Evolutionary conservation across 1,140 invertebrate species (phyloP).

Genomic region (Drosophila hydei): DNA sequence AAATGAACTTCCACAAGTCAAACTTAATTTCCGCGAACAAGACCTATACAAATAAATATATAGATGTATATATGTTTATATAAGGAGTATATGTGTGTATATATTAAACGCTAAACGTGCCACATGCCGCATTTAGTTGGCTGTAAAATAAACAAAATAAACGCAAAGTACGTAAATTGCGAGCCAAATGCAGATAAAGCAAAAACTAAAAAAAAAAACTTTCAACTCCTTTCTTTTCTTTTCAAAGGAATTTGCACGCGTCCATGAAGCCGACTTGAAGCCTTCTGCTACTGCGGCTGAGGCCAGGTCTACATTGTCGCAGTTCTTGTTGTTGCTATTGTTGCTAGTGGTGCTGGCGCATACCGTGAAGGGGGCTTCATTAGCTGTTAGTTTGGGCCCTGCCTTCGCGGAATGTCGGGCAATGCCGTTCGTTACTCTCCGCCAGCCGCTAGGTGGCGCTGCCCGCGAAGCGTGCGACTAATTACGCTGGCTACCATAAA

Average conservation of each 20-base stretch:
- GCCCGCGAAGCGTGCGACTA: constrained; percentile 60
- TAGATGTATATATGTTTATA: neutral
- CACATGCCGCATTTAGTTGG: constrained; percentile 24
- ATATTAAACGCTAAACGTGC: constrained; percentile 14
- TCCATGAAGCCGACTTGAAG: constrained; percentile 54
- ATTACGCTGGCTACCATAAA: constrained; percentile 55
- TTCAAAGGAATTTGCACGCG: constrained; percentile 76
- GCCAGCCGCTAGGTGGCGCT: constrained; percentile 63
- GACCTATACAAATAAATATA: neutral
- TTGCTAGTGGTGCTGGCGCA: constrained; percentile 19
- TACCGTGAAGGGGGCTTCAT: constrained; percentile 54
- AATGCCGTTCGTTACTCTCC: constrained; percentile 80
- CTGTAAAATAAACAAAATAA: constrained; percentile 27
- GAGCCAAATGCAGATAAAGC: constrained; percentile 65
- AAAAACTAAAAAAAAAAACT: constrained; percentile 22
- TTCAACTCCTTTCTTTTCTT: constrained; percentile 47
- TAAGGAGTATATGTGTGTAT: neutral
- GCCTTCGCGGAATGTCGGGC: constrained; percentile 66
- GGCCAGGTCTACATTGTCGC: constrained; percentile 32
- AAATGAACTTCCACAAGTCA: constrained; percentile 27
- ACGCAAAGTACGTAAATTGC: constrained; percentile 62
- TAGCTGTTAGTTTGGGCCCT: constrained; percentile 42
- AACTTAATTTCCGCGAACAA: constrained; percentile 61
- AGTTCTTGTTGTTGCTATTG: constrained; percentile 14
- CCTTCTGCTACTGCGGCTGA: neutral